These are phyloP conservation scores for Hippocampus zosterae DNA, from an alignment of 2,113 vertebrate genomes.

Conservation along the genomic window DNA sequence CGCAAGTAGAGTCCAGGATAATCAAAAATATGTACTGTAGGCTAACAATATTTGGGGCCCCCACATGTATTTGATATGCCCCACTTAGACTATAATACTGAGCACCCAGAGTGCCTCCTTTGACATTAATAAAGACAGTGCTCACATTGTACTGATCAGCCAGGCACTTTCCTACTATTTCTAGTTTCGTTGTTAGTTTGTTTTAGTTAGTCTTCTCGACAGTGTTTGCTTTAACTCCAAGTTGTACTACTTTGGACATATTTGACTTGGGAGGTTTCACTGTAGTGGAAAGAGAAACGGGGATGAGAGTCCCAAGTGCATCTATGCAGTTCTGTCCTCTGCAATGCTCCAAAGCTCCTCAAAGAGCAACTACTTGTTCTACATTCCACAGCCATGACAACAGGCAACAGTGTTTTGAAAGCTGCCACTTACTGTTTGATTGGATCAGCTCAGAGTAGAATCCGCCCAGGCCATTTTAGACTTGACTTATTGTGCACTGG, in stretches of 20 bases:
- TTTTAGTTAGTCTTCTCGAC: not conserved
- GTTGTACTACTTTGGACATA: not conserved
- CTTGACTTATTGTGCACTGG: not conserved
- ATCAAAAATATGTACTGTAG: too few relatives aligned
- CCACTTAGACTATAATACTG: too few relatives aligned
- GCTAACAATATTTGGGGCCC: too few relatives aligned
- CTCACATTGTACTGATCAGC: too few relatives aligned
- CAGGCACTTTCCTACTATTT: too few relatives aligned
- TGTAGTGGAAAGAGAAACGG: not conserved
- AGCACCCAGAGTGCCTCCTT: too few relatives aligned
- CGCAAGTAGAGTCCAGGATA: too few relatives aligned
- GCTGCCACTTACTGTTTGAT: constrained; percentile 34
- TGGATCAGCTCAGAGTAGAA: not conserved
- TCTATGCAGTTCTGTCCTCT: constrained; percentile 19
- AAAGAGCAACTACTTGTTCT: constrained; percentile 33
- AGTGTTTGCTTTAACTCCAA: not conserved
- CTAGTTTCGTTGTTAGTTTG: too few relatives aligned
- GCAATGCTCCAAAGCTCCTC: constrained; percentile 32
- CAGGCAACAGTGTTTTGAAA: constrained; percentile 28
- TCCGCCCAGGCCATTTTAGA: not conserved
- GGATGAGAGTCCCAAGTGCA: constrained; percentile 16
- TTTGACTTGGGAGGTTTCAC: not conserved
- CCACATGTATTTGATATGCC: too few relatives aligned
- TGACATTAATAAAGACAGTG: too few relatives aligned
- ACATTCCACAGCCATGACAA: constrained; percentile 63